phyloP scores from a whole-genome alignment of 2,113 vertebrate genomes.

The Poeciliopsis prolifica region DNA sequence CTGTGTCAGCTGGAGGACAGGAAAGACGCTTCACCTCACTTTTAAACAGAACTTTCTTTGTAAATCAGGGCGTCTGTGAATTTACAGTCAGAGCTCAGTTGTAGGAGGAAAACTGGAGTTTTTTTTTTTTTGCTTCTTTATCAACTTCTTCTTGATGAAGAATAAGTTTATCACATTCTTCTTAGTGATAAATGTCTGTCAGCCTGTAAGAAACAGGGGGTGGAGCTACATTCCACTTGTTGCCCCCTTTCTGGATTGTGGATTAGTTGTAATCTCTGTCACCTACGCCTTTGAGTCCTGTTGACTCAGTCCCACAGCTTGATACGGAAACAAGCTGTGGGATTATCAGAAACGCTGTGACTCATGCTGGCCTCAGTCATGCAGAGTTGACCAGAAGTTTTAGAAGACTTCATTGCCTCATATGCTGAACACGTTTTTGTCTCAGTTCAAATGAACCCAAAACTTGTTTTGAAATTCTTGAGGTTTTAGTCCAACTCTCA shows the following conservation, averaged over 20 bases:
- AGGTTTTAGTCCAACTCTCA: neutral
- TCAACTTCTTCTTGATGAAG: no score
- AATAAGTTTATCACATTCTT: conserved; percentile 4
- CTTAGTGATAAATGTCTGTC: conserved; percentile 40
- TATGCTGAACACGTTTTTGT: neutral
- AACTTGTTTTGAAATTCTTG: neutral
- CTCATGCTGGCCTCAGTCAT: no score
- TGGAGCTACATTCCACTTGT: conserved; percentile 34
- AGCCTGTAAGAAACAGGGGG: conserved; percentile 42
- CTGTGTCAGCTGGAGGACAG: conserved; percentile 13
- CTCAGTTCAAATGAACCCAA: neutral
- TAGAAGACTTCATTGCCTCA: neutral
- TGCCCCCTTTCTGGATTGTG: conserved; percentile 16
- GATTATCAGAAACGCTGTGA: neutral
- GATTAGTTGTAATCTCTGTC: conserved; percentile 47
- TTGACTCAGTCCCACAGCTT: no score
- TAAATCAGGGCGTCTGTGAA: neutral
- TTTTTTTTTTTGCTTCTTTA: neutral
- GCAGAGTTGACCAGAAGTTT: neutral
- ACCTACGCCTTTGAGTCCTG: conserved; percentile 16
- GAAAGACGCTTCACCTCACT: neutral
- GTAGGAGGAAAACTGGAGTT: neutral
- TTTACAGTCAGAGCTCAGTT: neutral
- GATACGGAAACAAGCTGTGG: neutral
- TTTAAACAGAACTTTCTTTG: no score